Evolutionary conservation across 2,797 vertebrate genomes (phyloP), one percentile per base, ranked within the genome.

Genomic region (Anabas testudineus): DNA sequence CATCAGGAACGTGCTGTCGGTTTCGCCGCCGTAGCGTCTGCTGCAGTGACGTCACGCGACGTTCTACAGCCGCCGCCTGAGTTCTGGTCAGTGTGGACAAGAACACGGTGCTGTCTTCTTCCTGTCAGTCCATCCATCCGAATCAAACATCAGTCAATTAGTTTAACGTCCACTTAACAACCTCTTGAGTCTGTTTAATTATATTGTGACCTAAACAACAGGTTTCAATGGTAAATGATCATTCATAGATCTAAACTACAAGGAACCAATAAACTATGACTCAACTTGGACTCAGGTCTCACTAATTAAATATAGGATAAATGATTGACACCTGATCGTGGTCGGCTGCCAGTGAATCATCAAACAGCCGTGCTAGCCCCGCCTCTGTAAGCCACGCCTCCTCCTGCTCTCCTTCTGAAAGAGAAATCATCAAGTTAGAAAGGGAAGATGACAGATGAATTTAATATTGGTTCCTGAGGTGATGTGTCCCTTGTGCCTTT

Each of bases 331-430:
- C 91, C 91, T 91, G 90, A 37, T 91, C 95, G 22, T 75, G 84
- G 61, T 92, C 90, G 9, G 68, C 82, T 8, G 81, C 67, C 0
- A 89, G 88, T 0, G 95, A 91, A 73, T 93, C 88, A 56, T 97
- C 95, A 22, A 97, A 95, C n/a, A 99, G 93, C 28, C 91, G 94
- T 4, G 95, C 94, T 10, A 99, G 90, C 37, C 98, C 98, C 0
- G 97, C 97, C 89, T 99, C 96, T 36, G 93, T 95, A 41, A 99
- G 94, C 98, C 98, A 99, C 36, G 97, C 96, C 89, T 98, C 97
- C 87, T 99, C 97, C 86, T 96, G 88, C 64, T 99, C 98, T 0
- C 97, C 98, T 55, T 99, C 98, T 99, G 62, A 52, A 80, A 57
- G 8, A 64, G 8, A 66, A 45, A 57, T 66, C 19, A 7, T 18